Conservation (phyloP, 2,888 invertebrate species). For the Muscina levida region DNA sequence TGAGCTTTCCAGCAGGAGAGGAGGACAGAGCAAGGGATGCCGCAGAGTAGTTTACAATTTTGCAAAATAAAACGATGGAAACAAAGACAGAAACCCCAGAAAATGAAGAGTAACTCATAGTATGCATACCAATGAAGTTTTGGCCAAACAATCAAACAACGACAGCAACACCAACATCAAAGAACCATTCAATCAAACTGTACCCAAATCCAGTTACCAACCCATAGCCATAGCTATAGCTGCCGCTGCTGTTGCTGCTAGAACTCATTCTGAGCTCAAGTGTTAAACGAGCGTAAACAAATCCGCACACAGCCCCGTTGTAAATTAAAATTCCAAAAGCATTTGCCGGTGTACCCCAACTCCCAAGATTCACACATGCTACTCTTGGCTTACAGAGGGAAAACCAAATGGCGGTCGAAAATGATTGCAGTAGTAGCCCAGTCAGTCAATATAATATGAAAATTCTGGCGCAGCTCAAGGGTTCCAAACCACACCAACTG, state of each 20-base stretch:
- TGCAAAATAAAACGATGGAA: background rate
- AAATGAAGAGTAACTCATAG: constrained; percentile 32
- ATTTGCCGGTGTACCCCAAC: background rate
- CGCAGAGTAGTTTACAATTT: constrained; percentile 12
- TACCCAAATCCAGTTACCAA: constrained; percentile 3
- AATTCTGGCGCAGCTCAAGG: background rate
- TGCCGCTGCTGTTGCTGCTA: background rate
- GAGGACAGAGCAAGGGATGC: background rate
- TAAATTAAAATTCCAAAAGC: constrained; percentile 37
- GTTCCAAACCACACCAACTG: constrained; percentile 13
- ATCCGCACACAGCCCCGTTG: constrained; percentile 6
- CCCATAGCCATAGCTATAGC: background rate
- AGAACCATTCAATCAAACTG: constrained; percentile 62
- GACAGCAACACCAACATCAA: constrained; percentile 36
- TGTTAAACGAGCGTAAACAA: constrained; percentile 65
- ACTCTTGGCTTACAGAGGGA: background rate
- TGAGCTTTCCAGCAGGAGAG: too few species aligned
- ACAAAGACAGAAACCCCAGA: constrained; percentile 25
- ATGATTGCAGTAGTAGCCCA: background rate
- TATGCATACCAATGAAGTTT: constrained; percentile 63
- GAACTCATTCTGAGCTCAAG: constrained; percentile 46
- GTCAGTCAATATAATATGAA: constrained; percentile 23
- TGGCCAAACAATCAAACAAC: constrained; percentile 49
- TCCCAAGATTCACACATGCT: background rate
- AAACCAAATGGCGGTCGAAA: too few species aligned